Evolutionary conservation across 2,888 invertebrate species (phyloP), one percentile per base, ranked within the genome.

Genomic region (Andrena camellia): DNA sequence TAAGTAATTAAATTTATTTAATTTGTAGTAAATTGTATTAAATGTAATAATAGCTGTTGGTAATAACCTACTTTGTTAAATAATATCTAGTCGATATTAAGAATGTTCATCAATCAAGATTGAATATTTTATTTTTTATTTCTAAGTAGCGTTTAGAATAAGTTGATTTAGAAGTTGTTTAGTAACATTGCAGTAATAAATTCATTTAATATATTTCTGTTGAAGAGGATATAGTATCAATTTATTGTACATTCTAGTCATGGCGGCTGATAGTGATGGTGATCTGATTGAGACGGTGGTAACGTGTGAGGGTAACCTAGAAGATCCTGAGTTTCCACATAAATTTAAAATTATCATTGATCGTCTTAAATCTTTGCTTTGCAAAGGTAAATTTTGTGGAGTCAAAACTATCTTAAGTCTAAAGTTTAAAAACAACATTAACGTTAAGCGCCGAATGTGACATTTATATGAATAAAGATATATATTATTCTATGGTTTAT

Each of bases 231-330:
- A 33, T 48, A 42, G 7, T 64, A 31, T 31, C n/a, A 31, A 66
- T 60, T 63, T 86, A 33, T 72, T 80, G 8, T 67, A 64, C 89
- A 84, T 86, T 88, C 64, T 90, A 95, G 95, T 95, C 94, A 97
- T 97, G 97, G 97, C 97, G 96, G 97, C 97, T 95, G 97, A 97
- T 95, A 97, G 97, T 96, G 97, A 97, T 95, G 96, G 96, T 95
- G 96, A 95, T 94, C 94, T 96, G 94, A 96, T 96, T 92, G 95
- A 96, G 94, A 96, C 97, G 93, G 97, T 98, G 95, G 97, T 98
- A 95, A 98, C 98, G 93, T 98, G 98, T 95, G 97, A 98, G 95
- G 98, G 98, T 92, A 97, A 98, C 95, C 96, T 97, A 94, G 96
- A 96, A 94, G 98, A 98, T 95, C 98, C 98, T 92, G 96, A 96